These are phyloP conservation scores for Dicentrarchus labrax DNA, from an alignment of 2,113 vertebrate species.

Conservation along the genomic window DNA sequence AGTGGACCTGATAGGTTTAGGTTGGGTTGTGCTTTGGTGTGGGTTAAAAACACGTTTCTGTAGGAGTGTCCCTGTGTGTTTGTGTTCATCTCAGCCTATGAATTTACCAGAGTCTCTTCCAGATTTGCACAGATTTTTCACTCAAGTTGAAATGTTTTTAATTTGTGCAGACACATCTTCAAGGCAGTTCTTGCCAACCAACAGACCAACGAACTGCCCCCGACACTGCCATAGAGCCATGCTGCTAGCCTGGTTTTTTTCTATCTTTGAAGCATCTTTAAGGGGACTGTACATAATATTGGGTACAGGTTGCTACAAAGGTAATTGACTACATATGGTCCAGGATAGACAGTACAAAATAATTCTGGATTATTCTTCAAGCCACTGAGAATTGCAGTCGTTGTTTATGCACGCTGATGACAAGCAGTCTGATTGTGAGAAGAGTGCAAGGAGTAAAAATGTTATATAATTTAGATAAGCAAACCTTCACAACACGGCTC, in stretches of 20 bases:
- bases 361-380: background rate
- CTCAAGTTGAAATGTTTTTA: too few species aligned
- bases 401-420: background rate
- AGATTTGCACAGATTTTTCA: too few species aligned
- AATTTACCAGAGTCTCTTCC: too few species aligned
- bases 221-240: too few species aligned
- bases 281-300: too few species aligned
- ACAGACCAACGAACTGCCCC: too few species aligned
- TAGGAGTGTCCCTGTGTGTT: too few species aligned
- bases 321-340: background rate
- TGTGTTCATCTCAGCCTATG: too few species aligned
- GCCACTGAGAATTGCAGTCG: background rate
- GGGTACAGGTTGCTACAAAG: background rate
- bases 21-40: background rate
- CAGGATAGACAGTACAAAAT: background rate
- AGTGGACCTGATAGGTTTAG: slow-evolving; percentile 20
- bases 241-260: too few species aligned
- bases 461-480: background rate
- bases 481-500: background rate
- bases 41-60: background rate
- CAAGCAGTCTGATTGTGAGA: background rate
- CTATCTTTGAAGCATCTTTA: too few species aligned
- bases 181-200: too few species aligned
- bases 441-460: background rate
- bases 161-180: too few species aligned